phyloP scores from a whole-genome alignment of 2,113 vertebrate genomes.

The Dolichotis patagonum region DNA sequence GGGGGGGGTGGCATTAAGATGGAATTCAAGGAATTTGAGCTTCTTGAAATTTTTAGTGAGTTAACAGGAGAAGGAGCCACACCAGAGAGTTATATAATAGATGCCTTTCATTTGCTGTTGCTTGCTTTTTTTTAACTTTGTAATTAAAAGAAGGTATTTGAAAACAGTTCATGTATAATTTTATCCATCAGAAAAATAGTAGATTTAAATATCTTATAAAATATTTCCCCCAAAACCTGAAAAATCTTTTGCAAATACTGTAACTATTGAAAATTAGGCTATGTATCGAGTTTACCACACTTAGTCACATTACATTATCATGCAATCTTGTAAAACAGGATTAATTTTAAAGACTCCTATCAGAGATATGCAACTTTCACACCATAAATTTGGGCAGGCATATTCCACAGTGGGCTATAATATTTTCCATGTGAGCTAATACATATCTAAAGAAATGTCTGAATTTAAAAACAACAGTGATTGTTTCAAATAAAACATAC shows the following conservation, averaged over 20 bases:
- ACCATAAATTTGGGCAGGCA: not conserved
- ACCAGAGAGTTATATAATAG: slow-evolving; percentile 40
- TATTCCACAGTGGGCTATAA: not conserved
- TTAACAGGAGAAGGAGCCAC: not conserved
- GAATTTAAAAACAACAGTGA: not conserved
- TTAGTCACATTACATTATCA: not conserved
- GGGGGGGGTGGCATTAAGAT: slow-evolving; percentile 6
- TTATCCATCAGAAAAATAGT: not conserved
- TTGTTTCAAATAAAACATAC: not conserved
- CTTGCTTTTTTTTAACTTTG: not conserved
- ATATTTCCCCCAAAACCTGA: not conserved
- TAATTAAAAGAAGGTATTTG: not conserved
- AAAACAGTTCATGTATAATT: not conserved
- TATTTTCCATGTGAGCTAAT: not conserved
- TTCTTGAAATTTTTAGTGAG: slow-evolving; percentile 63
- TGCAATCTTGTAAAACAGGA: not conserved
- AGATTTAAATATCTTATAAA: not conserved
- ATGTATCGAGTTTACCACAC: not conserved
- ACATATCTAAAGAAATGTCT: not conserved
- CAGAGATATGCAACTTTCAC: not conserved
- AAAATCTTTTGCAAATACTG: not conserved
- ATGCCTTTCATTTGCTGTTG: not conserved
- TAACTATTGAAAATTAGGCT: not conserved
- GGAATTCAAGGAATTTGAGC: slow-evolving; percentile 64
- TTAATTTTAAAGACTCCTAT: not conserved